These are phyloP conservation scores for Parnassius apollo DNA, from an alignment of 2,888 invertebrate species.

Conservation along the genomic window DNA sequence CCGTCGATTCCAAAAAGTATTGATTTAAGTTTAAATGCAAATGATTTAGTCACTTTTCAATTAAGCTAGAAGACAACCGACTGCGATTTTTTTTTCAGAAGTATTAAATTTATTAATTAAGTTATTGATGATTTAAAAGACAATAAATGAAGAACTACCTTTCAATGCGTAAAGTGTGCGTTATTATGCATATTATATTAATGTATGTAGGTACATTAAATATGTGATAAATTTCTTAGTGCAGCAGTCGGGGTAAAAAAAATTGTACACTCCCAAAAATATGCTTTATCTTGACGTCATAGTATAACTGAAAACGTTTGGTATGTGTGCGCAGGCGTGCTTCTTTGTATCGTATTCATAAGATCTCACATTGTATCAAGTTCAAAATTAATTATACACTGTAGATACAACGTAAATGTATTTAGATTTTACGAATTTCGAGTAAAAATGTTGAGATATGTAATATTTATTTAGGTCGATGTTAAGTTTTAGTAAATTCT, in stretches of 20 bases:
- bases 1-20: conserved; percentile 54
- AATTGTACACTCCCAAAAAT: too few relatives aligned
- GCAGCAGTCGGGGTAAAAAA: too few relatives aligned
- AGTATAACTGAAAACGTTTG: conserved; percentile 4
- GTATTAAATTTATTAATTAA: too few relatives aligned
- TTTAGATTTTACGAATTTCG: conserved; percentile 49
- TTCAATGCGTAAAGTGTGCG: too few relatives aligned
- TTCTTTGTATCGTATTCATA: conserved; percentile 41
- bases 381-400: conserved; percentile 44
- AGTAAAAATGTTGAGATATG: conserved; percentile 66
- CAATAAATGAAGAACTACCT: too few relatives aligned
- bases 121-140: too few relatives aligned
- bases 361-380: conserved; percentile 70
- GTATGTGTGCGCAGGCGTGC: conserved; percentile 32
- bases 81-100: background rate
- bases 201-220: background rate
- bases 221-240: too few relatives aligned
- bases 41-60: background rate
- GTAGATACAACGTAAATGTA: conserved; percentile 37
- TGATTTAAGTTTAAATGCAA: conserved; percentile 8
- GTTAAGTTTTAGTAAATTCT: conserved; percentile 81
- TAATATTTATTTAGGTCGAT: conserved; percentile 76
- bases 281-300: too few relatives aligned
- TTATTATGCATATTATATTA: too few relatives aligned
- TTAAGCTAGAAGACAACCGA: background rate